Conservation (phyloP, 2,113 vertebrate genomes). For the Leucoraja erinaceus region DNA sequence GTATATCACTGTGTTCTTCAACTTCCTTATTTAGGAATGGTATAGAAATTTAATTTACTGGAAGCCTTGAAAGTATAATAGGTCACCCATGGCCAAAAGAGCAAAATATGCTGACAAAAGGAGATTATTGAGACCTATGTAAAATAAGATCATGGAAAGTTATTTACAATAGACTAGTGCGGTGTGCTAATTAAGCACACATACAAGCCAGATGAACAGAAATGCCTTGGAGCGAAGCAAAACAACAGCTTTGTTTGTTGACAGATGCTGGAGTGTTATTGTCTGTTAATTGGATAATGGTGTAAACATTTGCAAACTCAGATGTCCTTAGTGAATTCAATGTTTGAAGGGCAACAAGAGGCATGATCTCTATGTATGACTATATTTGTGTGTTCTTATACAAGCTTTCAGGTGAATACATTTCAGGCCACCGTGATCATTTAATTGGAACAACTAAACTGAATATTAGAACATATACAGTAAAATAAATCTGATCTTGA, state of each 20-base stretch:
- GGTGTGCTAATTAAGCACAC: conserved; percentile 73
- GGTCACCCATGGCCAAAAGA: background rate
- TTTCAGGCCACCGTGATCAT: background rate
- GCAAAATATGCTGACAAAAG: background rate
- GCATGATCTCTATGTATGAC: conserved; percentile 17
- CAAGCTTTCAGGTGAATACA: conserved; percentile 10
- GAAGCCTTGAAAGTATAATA: background rate
- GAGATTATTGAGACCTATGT: background rate
- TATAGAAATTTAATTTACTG: background rate
- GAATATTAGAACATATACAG: background rate
- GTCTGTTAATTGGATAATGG: conserved; percentile 97
- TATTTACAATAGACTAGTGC: conserved; percentile 44
- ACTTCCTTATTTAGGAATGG: background rate
- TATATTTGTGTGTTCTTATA: background rate
- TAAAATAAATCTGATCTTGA: conserved; percentile 9
- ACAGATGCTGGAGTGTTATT: conserved; percentile 92
- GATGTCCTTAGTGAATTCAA: conserved; percentile 65
- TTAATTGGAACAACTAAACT: background rate
- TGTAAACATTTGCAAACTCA: conserved; percentile 98
- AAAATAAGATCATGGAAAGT: conserved; percentile 30
- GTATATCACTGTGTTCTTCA: background rate
- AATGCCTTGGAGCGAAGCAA: conserved; percentile 70
- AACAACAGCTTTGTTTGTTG: conserved; percentile 98
- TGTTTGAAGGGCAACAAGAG: conserved; percentile 35
- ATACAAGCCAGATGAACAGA: conserved; percentile 69